A percentile compares a stretch with the other conserved stretches of the same genome.
Conservation (phyloP, 2,797 vertebrate genomes). For the Melanotaenia maccullochi region DNA sequence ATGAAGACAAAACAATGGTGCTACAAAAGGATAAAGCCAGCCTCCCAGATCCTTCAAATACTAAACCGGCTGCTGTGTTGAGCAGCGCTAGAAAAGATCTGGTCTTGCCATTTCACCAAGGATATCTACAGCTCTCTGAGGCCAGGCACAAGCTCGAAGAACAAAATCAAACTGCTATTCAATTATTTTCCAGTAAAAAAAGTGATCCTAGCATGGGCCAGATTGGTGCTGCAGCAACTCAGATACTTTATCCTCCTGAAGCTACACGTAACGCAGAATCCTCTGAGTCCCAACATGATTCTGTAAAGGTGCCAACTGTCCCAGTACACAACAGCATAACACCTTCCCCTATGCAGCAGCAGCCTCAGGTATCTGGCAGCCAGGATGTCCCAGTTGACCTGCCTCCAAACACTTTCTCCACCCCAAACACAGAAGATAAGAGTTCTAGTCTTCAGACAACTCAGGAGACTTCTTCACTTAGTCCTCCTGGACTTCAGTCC, state of each 20-base stretch:
- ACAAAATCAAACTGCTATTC: slow-evolving; percentile 83
- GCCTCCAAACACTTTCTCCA: slow-evolving; percentile 60
- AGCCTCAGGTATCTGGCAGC: slow-evolving; percentile 85
- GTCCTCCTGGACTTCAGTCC: slow-evolving; percentile 65
- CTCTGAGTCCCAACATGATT: slow-evolving; percentile 82
- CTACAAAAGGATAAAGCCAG: slow-evolving; percentile 46
- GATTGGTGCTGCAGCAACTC: slow-evolving; percentile 68
- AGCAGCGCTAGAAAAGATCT: slow-evolving; percentile 61
- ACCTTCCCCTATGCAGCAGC: slow-evolving; percentile 84
- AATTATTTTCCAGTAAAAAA: slow-evolving; percentile 82
- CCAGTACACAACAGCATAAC: slow-evolving; percentile 78
- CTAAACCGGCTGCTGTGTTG: slow-evolving; percentile 61
- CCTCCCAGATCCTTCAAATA: slow-evolving; percentile 35
- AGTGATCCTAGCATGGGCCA: slow-evolving; percentile 74
- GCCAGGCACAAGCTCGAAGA: slow-evolving; percentile 66
- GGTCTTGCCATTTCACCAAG: slow-evolving; percentile 73
- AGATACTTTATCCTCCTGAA: slow-evolving; percentile 73
- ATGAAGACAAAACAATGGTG: slow-evolving; percentile 66
- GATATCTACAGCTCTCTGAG: slow-evolving; percentile 74
- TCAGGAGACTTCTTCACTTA: slow-evolving; percentile 57
- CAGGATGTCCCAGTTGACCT: slow-evolving; percentile 79
- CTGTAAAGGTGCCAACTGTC: slow-evolving; percentile 68
- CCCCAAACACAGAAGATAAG: slow-evolving; percentile 65
- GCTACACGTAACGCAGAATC: slow-evolving; percentile 75
- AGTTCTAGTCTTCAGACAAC: slow-evolving; percentile 84